Base-by-base conservation (phyloP, 2,797 vertebrate species). In the Pseudochirops cupreus region DNA sequence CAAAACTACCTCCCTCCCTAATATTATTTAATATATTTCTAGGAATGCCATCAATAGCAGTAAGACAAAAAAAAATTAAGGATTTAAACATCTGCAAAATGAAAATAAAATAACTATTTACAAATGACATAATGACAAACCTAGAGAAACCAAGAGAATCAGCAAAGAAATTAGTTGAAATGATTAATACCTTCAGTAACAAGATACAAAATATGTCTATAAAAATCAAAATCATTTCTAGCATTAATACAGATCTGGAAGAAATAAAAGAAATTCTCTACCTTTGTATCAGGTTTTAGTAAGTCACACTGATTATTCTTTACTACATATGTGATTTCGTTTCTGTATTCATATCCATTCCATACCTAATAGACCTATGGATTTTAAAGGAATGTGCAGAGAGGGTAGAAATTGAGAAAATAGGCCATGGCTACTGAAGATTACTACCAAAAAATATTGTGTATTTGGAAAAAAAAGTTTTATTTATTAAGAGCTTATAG, bases 381-480 rank as follows among this genome's bases (percentile, higher is more conserved):
- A 39, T 82, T 82, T 26, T 46, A 87, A 87, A 50, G 3, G 39
- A 82, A 82, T 82, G 26, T 87, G 39, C 39, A 50, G 74, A 87
- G 21, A 26, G 24, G 74, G 10, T 50, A 87, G 21, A 50, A 50
- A 50, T 46, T 87, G 39, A 87, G 74, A 87, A 82, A 82, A 46
- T 28, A 50, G 13, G 24, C 21, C 24, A 87, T 46, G 74, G 24
- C 39, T 50, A 5, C 21, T 87, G 24, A 87, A 50, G 24, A 46
- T 87, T 87, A 46, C 21, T 87, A 10, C 46, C 7, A 39, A 87
- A 39, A 87, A 87, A 87, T 87, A 56, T 29, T 91, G 52, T 24
- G 14, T 94, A 28, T 93, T 89, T 96, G 74, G 74, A 93, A 93
- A 62, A 4, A 91, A 91, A n/a, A 14, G 11, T 94, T 97, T 94